Base-by-base conservation (phyloP, 35 echinoderm and acorn worm genomes). In the Apostichopus parvimensis region DNA sequence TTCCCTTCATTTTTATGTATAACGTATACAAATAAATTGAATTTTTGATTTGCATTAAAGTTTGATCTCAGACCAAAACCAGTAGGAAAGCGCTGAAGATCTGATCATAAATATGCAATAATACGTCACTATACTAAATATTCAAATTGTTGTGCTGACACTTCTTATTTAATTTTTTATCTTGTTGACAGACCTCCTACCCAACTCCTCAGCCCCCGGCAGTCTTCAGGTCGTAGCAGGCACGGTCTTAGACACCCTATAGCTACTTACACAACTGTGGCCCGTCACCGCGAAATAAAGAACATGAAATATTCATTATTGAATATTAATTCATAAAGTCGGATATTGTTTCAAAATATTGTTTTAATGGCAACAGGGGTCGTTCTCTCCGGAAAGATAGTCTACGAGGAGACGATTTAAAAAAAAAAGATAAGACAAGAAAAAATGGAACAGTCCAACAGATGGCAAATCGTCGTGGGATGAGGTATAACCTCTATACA, bases 391-490 rank as follows among this genome's bases (percentile, higher is more conserved):
- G 71, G 71, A 75, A 75, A 75, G 71, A 75, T 22, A 22, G 71
- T 18, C 71, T 18, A 18, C 12, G 21, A 75, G 71, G 71, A 20
- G 71, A 22, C 71, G 71, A 75, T 75, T 75, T 18, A 75, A 75
- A 18, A 75, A 75, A 75, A 20, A 75, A 18, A 75, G 71, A 75
- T 68, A 18, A 75, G 17, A 22, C 7, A 75, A 75, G 71, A 73
- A 75, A 75, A 22, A 75, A 75, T 75, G 71, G 71, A 75, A 75
- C 71, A 75, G 71, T 75, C 71, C 71, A 75, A 75, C 71, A 75
- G 71, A 75, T 14, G 71, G 71, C n/a, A 75, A 75, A 75, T 22
- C 71, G 71, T 75, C 71, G 17, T 75, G 17, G 71, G 71, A 22
- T 20, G 71, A 75, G 71, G 21, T 18, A 75, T 20, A 22, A n/a